Evolutionary conservation across 2,113 vertebrate genomes (phyloP).

Genomic region (Albula goreensis): DNA sequence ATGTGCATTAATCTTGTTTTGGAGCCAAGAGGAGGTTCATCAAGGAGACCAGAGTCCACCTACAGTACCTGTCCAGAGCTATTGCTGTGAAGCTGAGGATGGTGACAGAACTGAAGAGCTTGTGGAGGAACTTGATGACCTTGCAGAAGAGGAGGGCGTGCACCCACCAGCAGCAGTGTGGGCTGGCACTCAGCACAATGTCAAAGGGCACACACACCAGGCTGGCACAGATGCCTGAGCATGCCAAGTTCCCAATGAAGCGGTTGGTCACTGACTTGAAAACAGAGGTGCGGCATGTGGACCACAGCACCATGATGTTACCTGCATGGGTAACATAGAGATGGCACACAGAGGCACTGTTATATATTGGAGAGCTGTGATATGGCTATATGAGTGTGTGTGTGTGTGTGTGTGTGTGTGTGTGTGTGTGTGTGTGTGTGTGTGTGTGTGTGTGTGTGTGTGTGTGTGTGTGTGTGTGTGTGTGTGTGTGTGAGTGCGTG

Average conservation of each 20-base stretch:
- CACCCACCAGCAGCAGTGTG: slow-evolving; percentile 93
- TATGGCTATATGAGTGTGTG: not conserved
- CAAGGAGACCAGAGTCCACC: not conserved
- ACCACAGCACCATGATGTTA: slow-evolving; percentile 90
- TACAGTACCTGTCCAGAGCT: slow-evolving; percentile 69
- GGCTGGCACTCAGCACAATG: slow-evolving; percentile 84
- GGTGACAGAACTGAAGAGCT: slow-evolving; percentile 93
- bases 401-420: not conserved
- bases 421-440: not conserved
- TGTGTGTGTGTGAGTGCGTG: not conserved
- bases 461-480: not conserved
- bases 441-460: not conserved
- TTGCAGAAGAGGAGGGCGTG: slow-evolving; percentile 87
- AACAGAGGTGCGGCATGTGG: slow-evolving; percentile 86
- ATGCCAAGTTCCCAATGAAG: slow-evolving; percentile 94
- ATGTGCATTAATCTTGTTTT: not conserved
- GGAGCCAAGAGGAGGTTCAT: not conserved
- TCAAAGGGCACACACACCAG: slow-evolving; percentile 96
- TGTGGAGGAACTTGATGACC: slow-evolving; percentile 91
- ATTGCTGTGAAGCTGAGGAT: slow-evolving; percentile 90
- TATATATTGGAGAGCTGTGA: not conserved
- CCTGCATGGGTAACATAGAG: slow-evolving; percentile 65
- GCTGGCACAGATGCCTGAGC: slow-evolving; percentile 89
- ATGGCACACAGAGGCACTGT: not conserved
- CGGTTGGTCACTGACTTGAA: slow-evolving; percentile 93